Percentiles rank a stretch among this genome's conserved stretches.
phyloP scores from a whole-genome alignment of 92 coral and sea anemone species.

The Porites evermanni region DNA sequence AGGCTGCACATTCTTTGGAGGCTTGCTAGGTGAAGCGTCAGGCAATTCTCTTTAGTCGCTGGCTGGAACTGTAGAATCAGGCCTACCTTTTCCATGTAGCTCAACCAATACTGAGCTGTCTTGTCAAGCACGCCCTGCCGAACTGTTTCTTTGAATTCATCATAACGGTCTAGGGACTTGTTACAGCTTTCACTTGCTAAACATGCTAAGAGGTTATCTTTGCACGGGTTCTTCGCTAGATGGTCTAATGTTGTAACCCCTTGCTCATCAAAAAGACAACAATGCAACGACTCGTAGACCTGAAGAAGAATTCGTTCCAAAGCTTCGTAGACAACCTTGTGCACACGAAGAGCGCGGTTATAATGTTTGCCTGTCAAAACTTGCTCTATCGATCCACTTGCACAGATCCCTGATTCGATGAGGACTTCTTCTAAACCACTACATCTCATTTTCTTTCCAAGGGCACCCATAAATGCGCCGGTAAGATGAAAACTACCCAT shows the following conservation, averaged over 20 bases:
- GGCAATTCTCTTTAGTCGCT: conserved; percentile 41
- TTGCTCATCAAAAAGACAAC: conserved; percentile 25
- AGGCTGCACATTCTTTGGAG: conserved; percentile 47
- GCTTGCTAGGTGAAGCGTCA: conserved; percentile 42
- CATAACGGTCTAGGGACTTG: conserved; percentile 18
- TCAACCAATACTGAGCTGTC: conserved; percentile 61
- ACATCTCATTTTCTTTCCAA: conserved; percentile 51
- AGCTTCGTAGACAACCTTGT: conserved; percentile 38
- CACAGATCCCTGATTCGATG: conserved; percentile 45
- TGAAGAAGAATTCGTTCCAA: conserved; percentile 27
- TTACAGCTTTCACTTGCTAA: conserved; percentile 48
- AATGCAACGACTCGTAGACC: conserved; percentile 5
- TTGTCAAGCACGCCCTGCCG: conserved; percentile 44
- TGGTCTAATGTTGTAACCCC: conserved; percentile 23
- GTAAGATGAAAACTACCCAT: conserved; percentile 42
- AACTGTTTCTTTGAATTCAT: background rate
- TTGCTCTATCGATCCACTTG: conserved; percentile 45
- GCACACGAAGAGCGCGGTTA: conserved; percentile 34
- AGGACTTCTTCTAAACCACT: conserved; percentile 51
- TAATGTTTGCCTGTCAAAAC: conserved; percentile 40
- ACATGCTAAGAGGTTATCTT: conserved; percentile 34
- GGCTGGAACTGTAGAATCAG: conserved; percentile 43
- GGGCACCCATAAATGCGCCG: conserved; percentile 32
- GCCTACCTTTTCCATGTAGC: conserved; percentile 46
- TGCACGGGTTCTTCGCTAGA: conserved; percentile 44